phyloP scores from a whole-genome alignment of 2,113 vertebrate species.

The Brienomyrus brachyistius region DNA sequence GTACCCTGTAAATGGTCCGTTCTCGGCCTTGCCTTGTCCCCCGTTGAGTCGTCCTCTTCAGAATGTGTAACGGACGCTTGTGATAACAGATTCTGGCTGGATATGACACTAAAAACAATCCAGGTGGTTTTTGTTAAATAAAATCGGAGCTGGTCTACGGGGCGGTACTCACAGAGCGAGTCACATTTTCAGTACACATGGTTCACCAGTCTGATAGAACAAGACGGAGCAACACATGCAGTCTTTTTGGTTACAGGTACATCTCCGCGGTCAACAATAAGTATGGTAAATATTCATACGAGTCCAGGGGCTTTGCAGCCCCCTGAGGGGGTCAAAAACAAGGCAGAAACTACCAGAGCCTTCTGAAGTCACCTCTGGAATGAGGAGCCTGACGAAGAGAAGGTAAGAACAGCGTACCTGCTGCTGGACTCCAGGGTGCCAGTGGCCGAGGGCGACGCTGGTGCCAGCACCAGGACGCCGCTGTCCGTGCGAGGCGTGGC shows the following conservation, averaged over 20 bases:
- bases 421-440: constrained; percentile 55
- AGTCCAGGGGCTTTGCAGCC: neutral
- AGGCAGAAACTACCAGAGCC: neutral
- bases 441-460: constrained; percentile 54
- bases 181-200: neutral
- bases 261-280: neutral
- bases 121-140: constrained; percentile 26
- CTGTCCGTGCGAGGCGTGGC: constrained; percentile 63
- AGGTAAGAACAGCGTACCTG: constrained; percentile 50
- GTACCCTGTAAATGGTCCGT: constrained; percentile 70
- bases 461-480: constrained; percentile 48
- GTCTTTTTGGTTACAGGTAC: neutral
- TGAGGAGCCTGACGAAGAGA: neutral
- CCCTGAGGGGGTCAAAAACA: neutral
- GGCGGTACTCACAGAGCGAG: neutral
- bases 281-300: neutral
- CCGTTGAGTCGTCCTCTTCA: constrained; percentile 60
- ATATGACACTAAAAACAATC: constrained; percentile 55
- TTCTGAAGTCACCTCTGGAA: neutral
- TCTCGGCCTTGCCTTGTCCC: constrained; percentile 63
- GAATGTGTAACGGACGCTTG: constrained; percentile 62
- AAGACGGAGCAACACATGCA: neutral
- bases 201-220: neutral
- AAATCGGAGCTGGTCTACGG: neutral
- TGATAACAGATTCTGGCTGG: constrained; percentile 66